Evolutionary conservation across 2,113 vertebrate species (phyloP).

Genomic region (Stercorarius parasiticus): DNA sequence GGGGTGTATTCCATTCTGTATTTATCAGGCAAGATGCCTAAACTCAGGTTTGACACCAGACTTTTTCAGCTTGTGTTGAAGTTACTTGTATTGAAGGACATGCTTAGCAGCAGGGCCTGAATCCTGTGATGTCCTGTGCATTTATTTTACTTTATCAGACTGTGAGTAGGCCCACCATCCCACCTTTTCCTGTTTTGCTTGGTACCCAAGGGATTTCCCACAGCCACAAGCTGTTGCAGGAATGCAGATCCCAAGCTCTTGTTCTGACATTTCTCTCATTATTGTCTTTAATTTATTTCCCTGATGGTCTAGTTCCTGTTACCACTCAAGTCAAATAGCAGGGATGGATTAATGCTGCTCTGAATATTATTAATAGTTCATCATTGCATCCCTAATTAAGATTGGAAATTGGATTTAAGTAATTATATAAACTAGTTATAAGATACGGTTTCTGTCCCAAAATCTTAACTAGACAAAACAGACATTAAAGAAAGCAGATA

Average conservation of each 20-base stretch:
- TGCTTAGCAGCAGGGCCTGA: neutral
- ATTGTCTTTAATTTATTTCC: constrained; percentile 11
- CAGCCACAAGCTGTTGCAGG: neutral
- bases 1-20: neutral
- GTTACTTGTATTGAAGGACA: neutral
- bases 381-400: neutral
- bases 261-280: neutral
- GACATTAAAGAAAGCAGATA: neutral
- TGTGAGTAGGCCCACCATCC: neutral
- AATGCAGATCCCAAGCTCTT: neutral
- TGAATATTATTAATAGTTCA: constrained; percentile 37
- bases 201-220: neutral
- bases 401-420: neutral
- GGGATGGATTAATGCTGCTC: neutral
- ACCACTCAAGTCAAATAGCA: neutral
- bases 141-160: neutral
- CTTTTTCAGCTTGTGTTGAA: neutral
- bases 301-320: constrained; percentile 9
- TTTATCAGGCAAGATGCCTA: neutral
- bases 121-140: neutral
- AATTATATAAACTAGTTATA: neutral
- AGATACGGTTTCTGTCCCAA: neutral
- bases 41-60: neutral
- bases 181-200: constrained; percentile 14
- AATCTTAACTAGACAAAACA: neutral